Evolutionary conservation across 2,797 vertebrate species (phyloP), one percentile per base, ranked within the genome.

Genomic region (Danio choprae): DNA sequence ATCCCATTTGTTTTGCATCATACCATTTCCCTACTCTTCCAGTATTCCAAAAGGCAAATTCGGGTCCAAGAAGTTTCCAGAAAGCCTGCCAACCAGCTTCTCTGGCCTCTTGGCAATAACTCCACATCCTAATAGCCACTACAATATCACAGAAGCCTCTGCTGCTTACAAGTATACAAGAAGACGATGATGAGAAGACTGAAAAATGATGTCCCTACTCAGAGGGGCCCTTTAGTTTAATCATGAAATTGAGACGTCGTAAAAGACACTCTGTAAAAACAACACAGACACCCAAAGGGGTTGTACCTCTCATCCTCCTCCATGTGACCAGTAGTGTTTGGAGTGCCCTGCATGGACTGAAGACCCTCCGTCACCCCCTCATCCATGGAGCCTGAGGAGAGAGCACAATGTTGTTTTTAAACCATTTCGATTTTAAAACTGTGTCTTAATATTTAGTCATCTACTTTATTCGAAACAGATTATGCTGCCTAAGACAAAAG

Each of bases 231-330:
- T 74, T 77, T 67, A 71, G 58, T 58, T 75, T 48, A 83, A 85
- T 63, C 51, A 73, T 77, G 81, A 84, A 81, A 81, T 41, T 77
- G 20, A 71, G 72, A 83, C 10, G 15, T 60, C 3, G 11, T 74
- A 69, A 81, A 87, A 81, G 6, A 68, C 38, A 75, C 70, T 81
- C 62, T 73, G 53, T 81, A 67, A 81, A 83, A 77, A 81, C 72
- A 83, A 64, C 64, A 77, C 38, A 68, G 36, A 38, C 44, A 12
- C 64, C 20, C 18, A 76, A 84, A 83, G 0, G 77, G 74, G 22
- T 70, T 75, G 46, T 89, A 95, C 95, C 95, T 92, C 84, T 96
- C 95, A 0, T 95, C 95, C 5, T 96, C 95, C 75, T 96, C 95
- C 3, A 92, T 92, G 0, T 95, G 95, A 79, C 90, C 89, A 63